Evolutionary conservation across 1,140 invertebrate species (phyloP), one percentile per base, ranked within the genome.

Genomic region (Caenorhabditis inopinata): DNA sequence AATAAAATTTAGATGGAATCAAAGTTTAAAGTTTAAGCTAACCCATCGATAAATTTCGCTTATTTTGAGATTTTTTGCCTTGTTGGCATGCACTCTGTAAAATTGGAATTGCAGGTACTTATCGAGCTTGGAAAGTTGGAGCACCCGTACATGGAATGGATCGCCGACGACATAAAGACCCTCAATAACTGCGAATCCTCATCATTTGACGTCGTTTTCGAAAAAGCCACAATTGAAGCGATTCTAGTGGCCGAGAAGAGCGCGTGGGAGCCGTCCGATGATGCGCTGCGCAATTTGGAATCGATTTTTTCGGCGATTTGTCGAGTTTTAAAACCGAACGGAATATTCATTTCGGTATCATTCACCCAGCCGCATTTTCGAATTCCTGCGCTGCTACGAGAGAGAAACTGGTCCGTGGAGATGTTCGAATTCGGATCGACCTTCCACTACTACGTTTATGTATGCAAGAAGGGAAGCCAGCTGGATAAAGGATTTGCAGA

Each of bases 311-410:
- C 73, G 32, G 79, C 89, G 81, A 88, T 90, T 7, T 83, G 76
- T 16, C 51, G 83, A 42, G 85, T 91, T 29, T 82, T 91, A n/a
- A 89, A 85, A 51, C 81, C 84, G 14, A 11, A 51, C 23, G 78
- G 91, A n/a, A 84, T 86, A 45, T 91, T 91, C 82, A 87, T 91
- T 47, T 91, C 91, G 4, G 87, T 91, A 5, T 89, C 91, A 35
- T 91, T 91, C 84, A 85, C 88, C 21, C 90, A 91, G 82, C 90
- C 91, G 21, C 90, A 91, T 84, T 91, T 91, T 81, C 84, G 91
- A 29, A 84, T 85, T 58, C 88, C 87, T 32, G 79, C 90, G 18
- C 84, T 87, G 2, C 78, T 85, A 23, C 18, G 74, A 27, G 84
- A 87, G 42, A 89, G 87, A 79, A 84, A 87, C 29, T 89, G 88